Percentiles rank a stretch among this genome's conserved stretches.
These are phyloP conservation scores for Drosophila aff. DNA, from an alignment of 1,140 invertebrate genomes.

Conservation along the genomic window DNA sequence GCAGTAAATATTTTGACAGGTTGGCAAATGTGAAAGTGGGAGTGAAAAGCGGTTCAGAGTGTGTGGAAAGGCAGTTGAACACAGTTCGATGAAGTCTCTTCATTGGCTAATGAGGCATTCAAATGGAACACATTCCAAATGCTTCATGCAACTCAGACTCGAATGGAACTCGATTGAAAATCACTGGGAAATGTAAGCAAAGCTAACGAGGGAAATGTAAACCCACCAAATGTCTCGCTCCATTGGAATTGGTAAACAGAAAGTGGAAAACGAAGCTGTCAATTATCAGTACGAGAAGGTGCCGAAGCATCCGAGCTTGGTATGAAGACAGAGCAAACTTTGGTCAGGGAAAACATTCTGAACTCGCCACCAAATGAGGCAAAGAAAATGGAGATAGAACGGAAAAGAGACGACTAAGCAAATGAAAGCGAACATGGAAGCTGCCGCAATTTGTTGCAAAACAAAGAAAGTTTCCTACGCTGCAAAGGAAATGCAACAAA, in stretches of 20 bases:
- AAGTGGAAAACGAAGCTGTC: constrained; percentile 22
- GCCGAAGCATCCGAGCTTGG: background rate
- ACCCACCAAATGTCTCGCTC: constrained; percentile 27
- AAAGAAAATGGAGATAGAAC: constrained; percentile 3
- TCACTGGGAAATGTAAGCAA: constrained; percentile 28
- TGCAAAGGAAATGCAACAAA: constrained; percentile 55
- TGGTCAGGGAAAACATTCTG: constrained; percentile 25
- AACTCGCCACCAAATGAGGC: constrained; percentile 39
- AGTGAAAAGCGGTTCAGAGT: background rate
- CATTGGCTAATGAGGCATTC: constrained; percentile 34
- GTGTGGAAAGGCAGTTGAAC: background rate
- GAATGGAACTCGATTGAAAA: constrained; percentile 12
- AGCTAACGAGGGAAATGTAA: constrained; percentile 9
- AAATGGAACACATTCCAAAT: constrained; percentile 31
- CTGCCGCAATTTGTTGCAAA: constrained; percentile 65
- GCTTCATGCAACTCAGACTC: constrained; percentile 20
- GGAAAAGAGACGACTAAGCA: constrained; percentile 13
- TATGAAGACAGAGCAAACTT: constrained; percentile 15
- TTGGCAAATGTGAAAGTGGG: background rate
- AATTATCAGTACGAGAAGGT: constrained; percentile 8
- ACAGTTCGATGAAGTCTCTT: constrained; percentile 7
- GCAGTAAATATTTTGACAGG: constrained; percentile 8
- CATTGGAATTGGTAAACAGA: constrained; percentile 18
- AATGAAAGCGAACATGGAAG: constrained; percentile 45
- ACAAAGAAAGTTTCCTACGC: constrained; percentile 55